Evolutionary conservation across 1,140 invertebrate species (phyloP), one percentile per base, ranked within the genome.

Genomic region (Delia radicum): DNA sequence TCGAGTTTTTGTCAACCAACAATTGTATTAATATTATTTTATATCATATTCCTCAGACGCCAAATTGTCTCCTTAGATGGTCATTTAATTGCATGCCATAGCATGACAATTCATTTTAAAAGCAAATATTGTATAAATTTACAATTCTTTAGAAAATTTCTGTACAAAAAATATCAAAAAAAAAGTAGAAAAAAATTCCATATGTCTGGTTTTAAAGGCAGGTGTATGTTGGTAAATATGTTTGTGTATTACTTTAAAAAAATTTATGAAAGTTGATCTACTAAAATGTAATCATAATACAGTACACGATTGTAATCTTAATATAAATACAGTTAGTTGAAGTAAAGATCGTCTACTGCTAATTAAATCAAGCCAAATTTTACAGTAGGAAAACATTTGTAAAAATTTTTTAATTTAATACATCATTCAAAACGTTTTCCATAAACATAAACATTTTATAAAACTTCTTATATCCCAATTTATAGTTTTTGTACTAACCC

Each of bases 231-330:
- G n/a, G n/a, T n/a, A n/a, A n/a, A n/a, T n/a, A n/a, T n/a, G n/a
- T n/a, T n/a, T n/a, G 48, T 21, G 48, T 55, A 18, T 3, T 55
- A n/a, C n/a, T n/a, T n/a, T n/a, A 24, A 21, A 55, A 55, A n/a
- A 55, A 55, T 55, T 55, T 55, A 55, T 55, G 48, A 55, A 55
- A 55, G 48, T 55, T 55, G 48, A 55, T 55, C 48, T 55, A 55
- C 48, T 21, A n/a, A 21, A 55, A 55, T 55, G 48, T 8, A 55
- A 55, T 55, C 48, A 55, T 55, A 24, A 55, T 55, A 48, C 42
- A 55, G 21, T 55, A 37, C 33, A 37, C 13, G n/a, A n/a, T 10
- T 37, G 33, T 37, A 42, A 42, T 42, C 37, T 42, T n/a, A 42
- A 42, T 42, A 42, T n/a, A 42, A 42, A 13, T 42, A 42, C 37